These are phyloP conservation scores for Dyspetes luteomarginatus DNA, from an alignment of 2,888 invertebrate species.

Conservation along the genomic window DNA sequence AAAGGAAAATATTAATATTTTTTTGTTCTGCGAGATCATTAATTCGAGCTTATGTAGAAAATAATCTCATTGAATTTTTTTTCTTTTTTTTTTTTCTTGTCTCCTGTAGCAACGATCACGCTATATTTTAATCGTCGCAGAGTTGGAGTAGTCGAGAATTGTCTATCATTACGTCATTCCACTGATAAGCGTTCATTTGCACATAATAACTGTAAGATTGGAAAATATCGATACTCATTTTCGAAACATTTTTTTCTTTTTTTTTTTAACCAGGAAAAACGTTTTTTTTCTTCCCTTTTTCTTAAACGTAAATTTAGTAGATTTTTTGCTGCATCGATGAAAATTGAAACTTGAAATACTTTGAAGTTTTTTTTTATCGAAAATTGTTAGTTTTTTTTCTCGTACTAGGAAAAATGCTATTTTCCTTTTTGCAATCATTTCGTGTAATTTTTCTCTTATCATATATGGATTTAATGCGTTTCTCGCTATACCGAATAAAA, in stretches of 20 bases:
- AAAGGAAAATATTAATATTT: not conserved
- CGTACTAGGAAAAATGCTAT: slow-evolving; percentile 69
- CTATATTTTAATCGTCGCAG: slow-evolving; percentile 31
- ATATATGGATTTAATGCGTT: slow-evolving; percentile 74
- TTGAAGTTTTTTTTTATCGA: no score
- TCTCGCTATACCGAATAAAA: slow-evolving; percentile 69
- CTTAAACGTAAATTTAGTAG: no score
- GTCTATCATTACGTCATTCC: slow-evolving; percentile 52
- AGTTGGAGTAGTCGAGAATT: slow-evolving; percentile 29
- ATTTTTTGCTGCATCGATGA: no score
- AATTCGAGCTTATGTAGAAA: not conserved
- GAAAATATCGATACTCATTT: slow-evolving; percentile 10
- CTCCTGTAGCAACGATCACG: slow-evolving; percentile 31
- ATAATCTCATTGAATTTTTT: not conserved
- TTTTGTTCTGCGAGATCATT: slow-evolving; percentile 10
- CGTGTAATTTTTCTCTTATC: slow-evolving; percentile 66
- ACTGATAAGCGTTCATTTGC: slow-evolving; percentile 33
- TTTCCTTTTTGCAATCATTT: slow-evolving; percentile 65
- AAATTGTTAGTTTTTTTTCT: no score
- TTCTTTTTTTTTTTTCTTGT: slow-evolving; percentile 16
- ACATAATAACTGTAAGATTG: slow-evolving; percentile 20
- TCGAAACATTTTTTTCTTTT: no score
- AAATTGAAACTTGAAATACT: no score
- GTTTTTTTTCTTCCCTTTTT: no score
- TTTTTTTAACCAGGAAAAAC: no score